Percentiles rank a stretch among this genome's conserved stretches.
Evolutionary conservation across 2,113 vertebrate species (phyloP).

Genomic region (Alethe diademata): DNA sequence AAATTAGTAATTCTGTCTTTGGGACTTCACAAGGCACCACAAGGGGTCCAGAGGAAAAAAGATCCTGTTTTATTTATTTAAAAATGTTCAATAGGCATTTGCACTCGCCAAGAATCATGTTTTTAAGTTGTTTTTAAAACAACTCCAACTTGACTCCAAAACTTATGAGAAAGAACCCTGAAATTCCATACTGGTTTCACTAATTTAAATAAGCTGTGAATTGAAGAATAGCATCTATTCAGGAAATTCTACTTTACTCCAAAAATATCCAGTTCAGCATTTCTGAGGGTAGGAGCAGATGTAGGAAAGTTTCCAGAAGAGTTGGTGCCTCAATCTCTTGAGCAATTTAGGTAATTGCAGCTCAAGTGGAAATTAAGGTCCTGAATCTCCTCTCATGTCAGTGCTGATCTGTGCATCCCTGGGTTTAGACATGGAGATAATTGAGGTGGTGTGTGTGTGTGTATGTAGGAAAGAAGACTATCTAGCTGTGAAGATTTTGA

Average conservation of each 20-base stretch:
- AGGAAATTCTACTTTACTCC: neutral
- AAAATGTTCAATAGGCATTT: neutral
- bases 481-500: neutral
- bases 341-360: neutral
- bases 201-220: neutral
- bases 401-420: neutral
- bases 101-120: neutral
- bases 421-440: neutral
- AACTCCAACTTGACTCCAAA: neutral
- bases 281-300: neutral
- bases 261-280: neutral
- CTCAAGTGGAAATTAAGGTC: neutral
- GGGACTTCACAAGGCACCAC: neutral
- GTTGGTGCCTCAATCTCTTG: neutral
- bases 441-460: neutral
- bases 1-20: neutral
- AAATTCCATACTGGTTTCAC: neutral
- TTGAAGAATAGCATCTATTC: neutral
- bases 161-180: neutral
- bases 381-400: neutral
- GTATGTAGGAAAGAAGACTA: neutral
- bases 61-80: neutral
- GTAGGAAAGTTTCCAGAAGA: neutral
- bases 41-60: neutral
- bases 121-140: neutral